A percentile compares a stretch with the other conserved stretches of the same genome.
Conservation (phyloP, 2,888 invertebrate species). For the Poecilus cupreus region DNA sequence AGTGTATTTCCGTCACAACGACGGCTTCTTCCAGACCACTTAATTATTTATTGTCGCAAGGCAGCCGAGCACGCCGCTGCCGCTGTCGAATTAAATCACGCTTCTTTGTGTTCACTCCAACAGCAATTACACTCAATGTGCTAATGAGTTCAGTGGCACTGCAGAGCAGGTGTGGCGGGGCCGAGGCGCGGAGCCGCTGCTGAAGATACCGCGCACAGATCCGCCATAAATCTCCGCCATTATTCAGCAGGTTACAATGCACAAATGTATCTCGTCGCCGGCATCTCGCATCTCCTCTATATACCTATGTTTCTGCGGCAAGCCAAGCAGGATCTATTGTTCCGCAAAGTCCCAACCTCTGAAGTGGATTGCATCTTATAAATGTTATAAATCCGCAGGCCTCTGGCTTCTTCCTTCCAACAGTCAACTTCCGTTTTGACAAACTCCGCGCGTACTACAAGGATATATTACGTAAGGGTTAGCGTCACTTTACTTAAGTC, state of each 20-base stretch:
- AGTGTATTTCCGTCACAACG: slow-evolving; percentile 56
- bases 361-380: slow-evolving; percentile 72
- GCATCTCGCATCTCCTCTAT: slow-evolving; percentile 68
- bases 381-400: slow-evolving; percentile 71
- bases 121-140: slow-evolving; percentile 58
- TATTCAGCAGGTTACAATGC: slow-evolving; percentile 69
- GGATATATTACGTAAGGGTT: slow-evolving; percentile 65
- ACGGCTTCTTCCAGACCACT: slow-evolving; percentile 53
- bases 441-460: slow-evolving; percentile 68
- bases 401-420: slow-evolving; percentile 66
- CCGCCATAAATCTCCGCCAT: slow-evolving; percentile 70
- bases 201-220: slow-evolving; percentile 68
- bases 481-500: slow-evolving; percentile 67
- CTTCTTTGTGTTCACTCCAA: slow-evolving; percentile 55
- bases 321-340: slow-evolving; percentile 69
- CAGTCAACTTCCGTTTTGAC: slow-evolving; percentile 71
- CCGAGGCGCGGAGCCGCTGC: slow-evolving; percentile 63
- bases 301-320: slow-evolving; percentile 70
- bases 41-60: slow-evolving; percentile 59
- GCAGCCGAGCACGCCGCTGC: slow-evolving; percentile 18
- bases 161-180: slow-evolving; percentile 14
- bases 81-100: slow-evolving; percentile 54
- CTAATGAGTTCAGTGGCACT: slow-evolving; percentile 59
- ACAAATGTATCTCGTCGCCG: slow-evolving; percentile 62
- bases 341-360: slow-evolving; percentile 65